Evolutionary conservation across 1,140 invertebrate species (phyloP).

Genomic region (Brachionus plicatilis): DNA sequence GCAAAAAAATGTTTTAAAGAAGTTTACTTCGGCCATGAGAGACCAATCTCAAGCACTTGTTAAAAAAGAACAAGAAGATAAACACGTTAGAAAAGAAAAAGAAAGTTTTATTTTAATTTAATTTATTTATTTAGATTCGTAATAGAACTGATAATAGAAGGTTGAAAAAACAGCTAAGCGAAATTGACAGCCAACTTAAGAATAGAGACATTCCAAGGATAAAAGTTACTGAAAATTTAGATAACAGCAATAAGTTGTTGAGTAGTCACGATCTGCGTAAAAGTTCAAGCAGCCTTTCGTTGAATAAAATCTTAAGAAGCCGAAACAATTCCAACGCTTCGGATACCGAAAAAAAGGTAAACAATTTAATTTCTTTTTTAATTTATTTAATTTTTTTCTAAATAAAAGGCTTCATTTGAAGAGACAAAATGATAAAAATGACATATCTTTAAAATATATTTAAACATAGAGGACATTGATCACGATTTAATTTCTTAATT

Average conservation of each 20-base stretch:
- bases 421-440: not conserved
- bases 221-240: not conserved
- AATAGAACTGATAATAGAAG: not conserved
- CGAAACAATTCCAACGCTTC: not conserved
- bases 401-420: not conserved
- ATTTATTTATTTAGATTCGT: not conserved
- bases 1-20: not conserved
- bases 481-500: too few species aligned
- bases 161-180: not conserved
- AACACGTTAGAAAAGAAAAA: not conserved
- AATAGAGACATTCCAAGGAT: not conserved
- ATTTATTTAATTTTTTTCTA: not conserved
- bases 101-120: not conserved
- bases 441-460: not conserved
- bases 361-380: not conserved
- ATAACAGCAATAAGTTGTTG: not conserved
- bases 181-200: not conserved
- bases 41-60: not conserved
- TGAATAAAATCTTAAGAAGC: not conserved
- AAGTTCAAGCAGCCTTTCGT: not conserved
- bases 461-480: too few species aligned
- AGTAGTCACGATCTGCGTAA: not conserved
- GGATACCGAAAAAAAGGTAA: not conserved
- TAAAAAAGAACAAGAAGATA: not conserved
- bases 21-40: not conserved